Conservation (phyloP, 2,797 vertebrate species). For the Vespertilio murinus region DNA sequence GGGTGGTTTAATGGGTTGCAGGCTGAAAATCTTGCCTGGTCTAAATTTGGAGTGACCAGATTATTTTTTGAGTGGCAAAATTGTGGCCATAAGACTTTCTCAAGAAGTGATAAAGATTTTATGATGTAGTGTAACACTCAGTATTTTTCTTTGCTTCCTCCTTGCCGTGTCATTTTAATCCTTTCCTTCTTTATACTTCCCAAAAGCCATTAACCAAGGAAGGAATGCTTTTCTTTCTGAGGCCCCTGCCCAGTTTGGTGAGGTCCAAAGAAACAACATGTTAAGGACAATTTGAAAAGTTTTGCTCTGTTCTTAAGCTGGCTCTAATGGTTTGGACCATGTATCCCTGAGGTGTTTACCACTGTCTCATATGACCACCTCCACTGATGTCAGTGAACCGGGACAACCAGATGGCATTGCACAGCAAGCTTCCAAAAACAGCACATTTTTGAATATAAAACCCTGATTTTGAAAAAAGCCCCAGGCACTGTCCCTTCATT, state of each 20-base stretch:
- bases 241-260: not conserved
- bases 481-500: not conserved
- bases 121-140: conserved; percentile 23
- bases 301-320: conserved; percentile 30
- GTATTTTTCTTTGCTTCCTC: conserved; percentile 44
- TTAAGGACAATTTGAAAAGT: conserved; percentile 42
- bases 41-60: conserved; percentile 11
- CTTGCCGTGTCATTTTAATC: not conserved
- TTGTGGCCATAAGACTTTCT: conserved; percentile 58
- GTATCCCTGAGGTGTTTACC: not conserved
- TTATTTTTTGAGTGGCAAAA: conserved; percentile 57
- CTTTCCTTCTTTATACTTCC: conserved; percentile 29
- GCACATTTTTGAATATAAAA: conserved; percentile 29
- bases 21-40: conserved; percentile 16
- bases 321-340: not conserved
- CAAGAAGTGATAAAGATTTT: conserved; percentile 65
- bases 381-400: not conserved
- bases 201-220: not conserved
- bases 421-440: not conserved
- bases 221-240: conserved; percentile 40
- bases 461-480: conserved; percentile 31
- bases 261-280: not conserved
- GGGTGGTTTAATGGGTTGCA: not conserved
- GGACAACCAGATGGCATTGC: not conserved
- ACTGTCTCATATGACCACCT: not conserved